Percentiles rank a stretch among this genome's conserved stretches.
phyloP scores from a whole-genome alignment of 1,140 invertebrate genomes.

The Rhynchophorus ferrugineus region DNA sequence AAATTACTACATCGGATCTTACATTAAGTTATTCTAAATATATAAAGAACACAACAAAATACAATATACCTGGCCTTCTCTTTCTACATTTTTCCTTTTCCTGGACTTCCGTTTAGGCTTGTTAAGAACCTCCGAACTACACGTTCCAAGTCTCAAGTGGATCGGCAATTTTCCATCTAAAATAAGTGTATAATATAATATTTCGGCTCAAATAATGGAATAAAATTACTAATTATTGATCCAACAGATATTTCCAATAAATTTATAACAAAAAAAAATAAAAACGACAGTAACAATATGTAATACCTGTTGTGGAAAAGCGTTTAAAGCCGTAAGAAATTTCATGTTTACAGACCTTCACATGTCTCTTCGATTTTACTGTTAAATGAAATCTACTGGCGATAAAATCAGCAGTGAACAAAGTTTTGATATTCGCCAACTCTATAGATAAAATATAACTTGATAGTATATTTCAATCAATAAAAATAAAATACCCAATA shows the following conservation, averaged over 20 bases:
- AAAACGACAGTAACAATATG: constrained; percentile 1
- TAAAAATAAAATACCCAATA: too few species aligned
- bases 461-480: background rate
- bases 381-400: constrained; percentile 18
- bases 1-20: background rate
- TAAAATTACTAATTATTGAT: too few species aligned
- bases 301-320: constrained; percentile 10
- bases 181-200: too few species aligned
- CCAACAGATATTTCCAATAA: background rate
- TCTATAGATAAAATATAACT: constrained; percentile 13
- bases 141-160: constrained; percentile 33
- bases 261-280: constrained; percentile 1
- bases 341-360: constrained; percentile 22
- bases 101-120: constrained; percentile 24
- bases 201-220: too few species aligned
- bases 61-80: constrained; percentile 37
- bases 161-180: constrained; percentile 36
- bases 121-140: constrained; percentile 19
- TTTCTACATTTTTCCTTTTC: constrained; percentile 27
- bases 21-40: background rate
- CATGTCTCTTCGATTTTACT: constrained; percentile 15
- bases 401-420: constrained; percentile 26
- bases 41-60: background rate
- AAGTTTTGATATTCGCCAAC: constrained; percentile 19
- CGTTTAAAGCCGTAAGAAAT: constrained; percentile 16